Conservation (phyloP, 2,113 vertebrate genomes). For the Dipodomys spectabilis region DNA sequence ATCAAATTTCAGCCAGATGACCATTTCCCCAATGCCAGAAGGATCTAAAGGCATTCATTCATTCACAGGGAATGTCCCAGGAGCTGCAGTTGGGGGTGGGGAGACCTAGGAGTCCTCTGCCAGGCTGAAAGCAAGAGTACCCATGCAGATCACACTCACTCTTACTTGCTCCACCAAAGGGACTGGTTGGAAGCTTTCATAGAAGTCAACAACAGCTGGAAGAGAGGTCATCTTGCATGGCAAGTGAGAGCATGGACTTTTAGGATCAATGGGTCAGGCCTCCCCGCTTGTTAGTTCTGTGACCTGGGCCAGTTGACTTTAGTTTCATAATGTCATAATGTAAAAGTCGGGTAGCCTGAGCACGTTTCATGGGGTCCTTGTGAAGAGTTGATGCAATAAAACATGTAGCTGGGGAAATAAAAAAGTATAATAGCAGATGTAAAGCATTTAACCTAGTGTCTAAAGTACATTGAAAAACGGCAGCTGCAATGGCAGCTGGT, state of each 20-base stretch:
- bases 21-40: background rate
- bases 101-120: background rate
- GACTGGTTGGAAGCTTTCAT: background rate
- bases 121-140: background rate
- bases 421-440: background rate
- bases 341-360: background rate
- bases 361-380: background rate
- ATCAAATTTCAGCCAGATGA: background rate
- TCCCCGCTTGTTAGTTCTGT: background rate
- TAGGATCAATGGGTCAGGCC: background rate
- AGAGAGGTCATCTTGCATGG: rapidly evolving
- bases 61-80: background rate
- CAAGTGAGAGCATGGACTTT: background rate
- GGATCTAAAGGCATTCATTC: background rate
- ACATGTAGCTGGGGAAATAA: background rate
- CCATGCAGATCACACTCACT: background rate
- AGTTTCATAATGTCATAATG: background rate
- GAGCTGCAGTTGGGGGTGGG: background rate
- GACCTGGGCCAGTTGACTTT: background rate
- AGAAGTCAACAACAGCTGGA: background rate
- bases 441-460: background rate
- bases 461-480: background rate
- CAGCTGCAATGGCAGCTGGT: background rate
- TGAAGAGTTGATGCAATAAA: background rate
- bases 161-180: background rate